Conservation (phyloP, 2,113 vertebrate genomes). For the Benitochromis conjunctus region DNA sequence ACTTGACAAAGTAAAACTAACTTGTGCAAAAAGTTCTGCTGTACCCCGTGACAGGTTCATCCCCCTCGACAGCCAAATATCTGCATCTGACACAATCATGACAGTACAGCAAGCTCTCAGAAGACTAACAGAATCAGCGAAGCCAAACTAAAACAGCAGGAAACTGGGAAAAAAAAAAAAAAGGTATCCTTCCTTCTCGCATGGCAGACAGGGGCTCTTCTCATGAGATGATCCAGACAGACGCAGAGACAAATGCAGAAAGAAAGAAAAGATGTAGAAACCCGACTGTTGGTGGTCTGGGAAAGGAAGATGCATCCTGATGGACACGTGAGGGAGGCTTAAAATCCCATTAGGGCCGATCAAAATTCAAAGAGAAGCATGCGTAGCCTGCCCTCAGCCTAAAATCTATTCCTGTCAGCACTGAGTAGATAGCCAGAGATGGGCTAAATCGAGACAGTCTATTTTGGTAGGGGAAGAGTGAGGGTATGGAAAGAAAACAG, state of each 20-base stretch:
- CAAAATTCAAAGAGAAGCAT: constrained; percentile 58
- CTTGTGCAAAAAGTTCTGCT: neutral
- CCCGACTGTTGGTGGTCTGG: constrained; percentile 2
- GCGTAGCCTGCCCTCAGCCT: constrained; percentile 39
- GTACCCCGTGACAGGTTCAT: neutral
- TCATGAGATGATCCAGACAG: neutral
- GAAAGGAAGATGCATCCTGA: constrained; percentile 41
- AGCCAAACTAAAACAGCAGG: neutral
- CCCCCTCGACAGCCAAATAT: neutral
- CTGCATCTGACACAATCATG: constrained; percentile 9
- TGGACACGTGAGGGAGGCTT: constrained; percentile 41
- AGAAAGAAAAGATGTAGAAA: neutral
- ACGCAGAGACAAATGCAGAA: neutral
- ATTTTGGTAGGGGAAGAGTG: constrained; percentile 50
- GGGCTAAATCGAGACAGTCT: constrained; percentile 51
- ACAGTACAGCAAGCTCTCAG: neutral
- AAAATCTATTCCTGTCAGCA: constrained; percentile 64
- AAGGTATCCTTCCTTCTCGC: neutral
- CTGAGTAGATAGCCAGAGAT: constrained; percentile 48
- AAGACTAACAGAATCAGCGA: neutral
- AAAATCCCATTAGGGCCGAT: constrained; percentile 64
- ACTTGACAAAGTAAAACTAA: neutral
- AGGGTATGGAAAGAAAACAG: constrained; percentile 40
- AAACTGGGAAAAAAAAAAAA: neutral
- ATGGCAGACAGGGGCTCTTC: neutral